Evolutionary conservation across 1,140 invertebrate genomes (phyloP).

Genomic region (Helicorthomorpha holstii): DNA sequence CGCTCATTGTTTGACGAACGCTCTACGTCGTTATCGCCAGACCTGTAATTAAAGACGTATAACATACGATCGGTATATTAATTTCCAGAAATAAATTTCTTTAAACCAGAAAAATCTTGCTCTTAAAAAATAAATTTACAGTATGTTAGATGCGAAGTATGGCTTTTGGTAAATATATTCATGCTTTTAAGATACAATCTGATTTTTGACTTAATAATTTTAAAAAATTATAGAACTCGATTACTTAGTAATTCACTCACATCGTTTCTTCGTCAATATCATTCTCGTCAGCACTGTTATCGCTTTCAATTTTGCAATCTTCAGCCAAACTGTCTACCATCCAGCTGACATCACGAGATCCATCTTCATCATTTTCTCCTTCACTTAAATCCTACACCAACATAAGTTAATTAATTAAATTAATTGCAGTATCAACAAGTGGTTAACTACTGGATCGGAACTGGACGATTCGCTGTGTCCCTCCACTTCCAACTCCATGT

Average conservation of each 20-base stretch:
- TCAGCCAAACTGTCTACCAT: conserved; percentile 17
- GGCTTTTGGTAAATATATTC: no score
- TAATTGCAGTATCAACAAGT: conserved; percentile 49
- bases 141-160: no score
- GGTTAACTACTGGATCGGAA: conserved; percentile 20
- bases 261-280: conserved; percentile 68
- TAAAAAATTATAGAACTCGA: no score
- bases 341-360: conserved; percentile 3
- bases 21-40: neutral
- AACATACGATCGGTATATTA: no score
- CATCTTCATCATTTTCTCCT: conserved; percentile 27
- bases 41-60: neutral
- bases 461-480: conserved; percentile 4
- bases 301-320: conserved; percentile 14
- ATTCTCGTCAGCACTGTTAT: conserved; percentile 51
- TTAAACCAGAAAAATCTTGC: no score
- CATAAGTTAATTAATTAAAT: conserved; percentile 39
- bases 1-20: neutral
- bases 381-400: conserved; percentile 46
- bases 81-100: no score
- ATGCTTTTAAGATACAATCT: no score
- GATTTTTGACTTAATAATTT: no score
- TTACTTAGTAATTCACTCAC: no score
- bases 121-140: no score
- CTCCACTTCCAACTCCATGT: conserved; percentile 15